Evolutionary conservation across 2,888 invertebrate genomes (phyloP), one percentile per base, ranked within the genome.

Genomic region (Blomia tropicalis): DNA sequence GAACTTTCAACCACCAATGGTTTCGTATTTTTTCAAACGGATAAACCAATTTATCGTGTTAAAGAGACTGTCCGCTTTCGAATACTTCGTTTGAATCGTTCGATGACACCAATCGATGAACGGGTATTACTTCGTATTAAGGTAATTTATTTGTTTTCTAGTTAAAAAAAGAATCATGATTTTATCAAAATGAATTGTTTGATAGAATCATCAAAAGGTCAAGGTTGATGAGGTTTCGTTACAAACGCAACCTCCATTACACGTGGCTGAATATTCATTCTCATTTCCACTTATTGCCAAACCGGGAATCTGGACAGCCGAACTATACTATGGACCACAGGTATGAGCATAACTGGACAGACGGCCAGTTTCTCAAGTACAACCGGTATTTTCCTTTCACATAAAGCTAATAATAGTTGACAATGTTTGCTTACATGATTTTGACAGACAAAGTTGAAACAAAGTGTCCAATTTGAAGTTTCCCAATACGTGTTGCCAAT

Each of bases 31-130:
- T 58, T 69, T 27, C 69, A 68, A 54, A 69, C 69, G 7, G 69
- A 69, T 43, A 69, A 69, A 59, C 69, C 69, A 7, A 66, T 69
- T 22, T 69, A 69, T 56, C 69, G 66, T 30, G 68, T 68, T 22
- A 65, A 65, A 29, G 66, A 69, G 58, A 62, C 23, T 22, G 68
- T 66, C 17, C 62, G 63, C 22, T 59, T 69, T 22, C 66, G 69
- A 7, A 47, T 68, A n/a, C 63, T 69, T 25, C 43, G 66, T 22
- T 60, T 68, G 4, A 63, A 66, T 51, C 66, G 68, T 51, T 58
- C 66, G 32, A 59, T 65, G 5, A 44, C 60, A 53, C 68, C 68
- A n/a, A 59, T 63, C 14, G 25, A 60, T 23, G 63, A 66, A 29
- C 56, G 32, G 19, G 59, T 67, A 43, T 59, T 59, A 27, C 54